phyloP scores from a whole-genome alignment of 2,888 invertebrate genomes.

The Brenthis hecate region DNA sequence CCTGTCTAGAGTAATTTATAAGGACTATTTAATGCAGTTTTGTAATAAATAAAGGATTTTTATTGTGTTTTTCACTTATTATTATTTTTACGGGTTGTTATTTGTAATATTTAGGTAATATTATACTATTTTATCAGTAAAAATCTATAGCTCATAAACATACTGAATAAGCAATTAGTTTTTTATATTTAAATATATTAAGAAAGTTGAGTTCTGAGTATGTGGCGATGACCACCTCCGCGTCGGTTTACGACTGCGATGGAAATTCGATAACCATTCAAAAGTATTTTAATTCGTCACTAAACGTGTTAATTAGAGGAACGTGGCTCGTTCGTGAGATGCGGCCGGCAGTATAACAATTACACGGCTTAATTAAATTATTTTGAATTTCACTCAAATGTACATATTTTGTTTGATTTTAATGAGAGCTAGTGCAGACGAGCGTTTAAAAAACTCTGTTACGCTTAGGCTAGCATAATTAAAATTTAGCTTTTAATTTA shows the following conservation, averaged over 20 bases:
- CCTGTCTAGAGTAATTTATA: too few relatives aligned
- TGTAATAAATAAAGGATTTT: too few relatives aligned
- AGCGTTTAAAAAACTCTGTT: too few relatives aligned
- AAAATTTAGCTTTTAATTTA: too few relatives aligned
- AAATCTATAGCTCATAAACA: not conserved
- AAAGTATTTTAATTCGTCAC: conserved; percentile 22
- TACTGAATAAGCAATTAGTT: conserved; percentile 1
- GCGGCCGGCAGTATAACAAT: conserved; percentile 25
- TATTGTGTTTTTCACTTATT: too few relatives aligned
- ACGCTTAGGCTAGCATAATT: too few relatives aligned
- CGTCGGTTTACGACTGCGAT: conserved; percentile 22
- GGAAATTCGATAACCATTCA: conserved; percentile 20
- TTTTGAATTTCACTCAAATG: conserved; percentile 7
- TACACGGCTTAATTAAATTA: conserved; percentile 33
- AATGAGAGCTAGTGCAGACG: not conserved
- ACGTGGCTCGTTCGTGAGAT: conserved; percentile 26
- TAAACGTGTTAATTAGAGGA: conserved; percentile 27
- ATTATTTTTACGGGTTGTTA: too few relatives aligned
- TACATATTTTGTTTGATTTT: conserved; percentile 15
- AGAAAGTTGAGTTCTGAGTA: not conserved
- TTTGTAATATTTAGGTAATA: too few relatives aligned
- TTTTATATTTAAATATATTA: conserved; percentile 10
- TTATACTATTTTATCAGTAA: too few relatives aligned
- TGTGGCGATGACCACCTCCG: not conserved
- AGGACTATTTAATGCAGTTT: too few relatives aligned